Conservation (phyloP, 2,888 invertebrate genomes). For the Orgyia antiqua region DNA sequence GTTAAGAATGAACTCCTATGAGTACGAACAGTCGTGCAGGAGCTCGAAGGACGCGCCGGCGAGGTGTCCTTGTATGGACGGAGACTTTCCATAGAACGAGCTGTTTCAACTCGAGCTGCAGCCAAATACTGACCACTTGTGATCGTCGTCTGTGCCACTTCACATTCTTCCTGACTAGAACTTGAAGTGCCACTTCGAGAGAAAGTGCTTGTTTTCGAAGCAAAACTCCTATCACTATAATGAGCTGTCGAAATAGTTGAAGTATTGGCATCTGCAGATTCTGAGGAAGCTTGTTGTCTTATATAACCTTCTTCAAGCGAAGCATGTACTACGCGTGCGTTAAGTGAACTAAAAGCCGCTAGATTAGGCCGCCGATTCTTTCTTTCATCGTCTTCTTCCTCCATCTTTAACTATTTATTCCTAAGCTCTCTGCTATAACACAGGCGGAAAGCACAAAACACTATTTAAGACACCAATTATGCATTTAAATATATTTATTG, state of each 20-base stretch:
- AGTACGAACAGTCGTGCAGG: conserved; percentile 65
- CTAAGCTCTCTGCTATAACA: conserved; percentile 34
- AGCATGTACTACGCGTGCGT: conserved; percentile 55
- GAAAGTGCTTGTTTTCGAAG: conserved; percentile 73
- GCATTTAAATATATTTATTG: conserved; percentile 59
- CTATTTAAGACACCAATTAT: conserved; percentile 61
- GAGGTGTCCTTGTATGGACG: conserved; percentile 76
- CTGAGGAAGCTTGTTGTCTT: conserved; percentile 73
- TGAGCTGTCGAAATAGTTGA: conserved; percentile 67
- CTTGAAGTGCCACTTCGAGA: conserved; percentile 81
- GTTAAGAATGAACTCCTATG: conserved; percentile 81
- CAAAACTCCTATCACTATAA: conserved; percentile 68
- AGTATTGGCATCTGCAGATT: conserved; percentile 76
- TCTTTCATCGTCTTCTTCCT: conserved; percentile 68
- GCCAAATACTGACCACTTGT: conserved; percentile 75
- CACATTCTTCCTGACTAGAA: conserved; percentile 84
- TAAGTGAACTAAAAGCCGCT: conserved; percentile 55
- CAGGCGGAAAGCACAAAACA: conserved; percentile 41
- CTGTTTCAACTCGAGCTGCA: conserved; percentile 77
- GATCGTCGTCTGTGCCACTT: conserved; percentile 69
- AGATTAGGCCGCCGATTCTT: conserved; percentile 54
- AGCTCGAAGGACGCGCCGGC: conserved; percentile 74
- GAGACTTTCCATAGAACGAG: conserved; percentile 85
- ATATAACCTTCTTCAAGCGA: conserved; percentile 57
- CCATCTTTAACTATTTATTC: conserved; percentile 51